Conservation (phyloP, 2,888 invertebrate species). For the Harpagoxenus sublaevis region DNA sequence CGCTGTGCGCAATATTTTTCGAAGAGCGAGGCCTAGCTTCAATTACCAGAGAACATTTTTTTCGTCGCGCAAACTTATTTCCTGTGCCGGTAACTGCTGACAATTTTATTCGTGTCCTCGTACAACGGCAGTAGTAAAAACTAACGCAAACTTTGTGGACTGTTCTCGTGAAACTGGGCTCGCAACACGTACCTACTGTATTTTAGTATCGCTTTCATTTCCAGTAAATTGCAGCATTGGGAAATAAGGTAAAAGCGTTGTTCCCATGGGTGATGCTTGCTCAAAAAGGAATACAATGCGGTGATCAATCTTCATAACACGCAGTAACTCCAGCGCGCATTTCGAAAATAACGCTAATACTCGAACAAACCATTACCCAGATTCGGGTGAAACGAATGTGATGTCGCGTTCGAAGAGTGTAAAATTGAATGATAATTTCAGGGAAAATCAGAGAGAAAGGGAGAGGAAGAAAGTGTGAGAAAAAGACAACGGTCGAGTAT, state of each 20-base stretch:
- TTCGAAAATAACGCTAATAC: constrained; percentile 40
- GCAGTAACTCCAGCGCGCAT: constrained; percentile 5
- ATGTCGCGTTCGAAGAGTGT: constrained; percentile 12
- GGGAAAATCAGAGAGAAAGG: constrained; percentile 6
- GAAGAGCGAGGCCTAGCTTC: neutral
- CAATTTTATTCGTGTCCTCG: constrained; percentile 27
- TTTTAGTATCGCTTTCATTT: constrained; percentile 46
- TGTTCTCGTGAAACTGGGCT: constrained; percentile 3
- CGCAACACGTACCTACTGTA: constrained; percentile 31
- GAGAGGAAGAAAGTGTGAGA: neutral
- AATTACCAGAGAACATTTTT: constrained; percentile 15
- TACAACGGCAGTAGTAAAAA: constrained; percentile 13
- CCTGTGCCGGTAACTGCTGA: neutral
- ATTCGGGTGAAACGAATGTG: constrained; percentile 55
- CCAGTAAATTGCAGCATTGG: constrained; percentile 53
- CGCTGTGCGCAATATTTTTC: neutral
- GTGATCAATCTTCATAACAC: constrained; percentile 52
- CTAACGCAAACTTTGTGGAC: constrained; percentile 42
- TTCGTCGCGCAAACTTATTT: constrained; percentile 7
- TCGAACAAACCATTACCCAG: constrained; percentile 45
- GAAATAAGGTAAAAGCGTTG: constrained; percentile 64
- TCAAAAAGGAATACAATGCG: constrained; percentile 43
- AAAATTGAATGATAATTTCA: constrained; percentile 69
- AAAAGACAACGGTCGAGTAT: constrained; percentile 70
- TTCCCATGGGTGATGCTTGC: constrained; percentile 42